Percentiles rank a stretch among this genome's conserved stretches.
Evolutionary conservation across 2,797 vertebrate species (phyloP).

Genomic region (Lophius americanus): DNA sequence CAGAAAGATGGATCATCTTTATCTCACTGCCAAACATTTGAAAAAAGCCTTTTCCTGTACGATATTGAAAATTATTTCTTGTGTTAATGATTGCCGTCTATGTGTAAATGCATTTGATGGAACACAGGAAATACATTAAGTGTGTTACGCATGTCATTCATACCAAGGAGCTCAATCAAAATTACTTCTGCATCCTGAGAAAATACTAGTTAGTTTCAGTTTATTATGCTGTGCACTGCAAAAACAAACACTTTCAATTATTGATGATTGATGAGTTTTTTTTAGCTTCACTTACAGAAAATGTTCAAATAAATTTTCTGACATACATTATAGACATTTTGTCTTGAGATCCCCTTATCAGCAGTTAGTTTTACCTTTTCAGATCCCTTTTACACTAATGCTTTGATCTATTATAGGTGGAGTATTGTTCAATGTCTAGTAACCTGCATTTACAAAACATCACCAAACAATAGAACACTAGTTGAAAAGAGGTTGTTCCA

Average conservation of each 20-base stretch:
- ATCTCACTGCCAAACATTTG: constrained; percentile 36
- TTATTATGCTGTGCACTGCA: no score
- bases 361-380: neutral
- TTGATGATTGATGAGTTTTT: neutral
- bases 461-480: neutral
- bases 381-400: neutral
- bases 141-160: no score
- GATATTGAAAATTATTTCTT: neutral
- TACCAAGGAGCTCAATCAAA: no score
- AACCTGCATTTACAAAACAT: constrained; percentile 5
- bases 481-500: neutral
- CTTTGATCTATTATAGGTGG: neutral
- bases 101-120: constrained; percentile 28
- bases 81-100: constrained; percentile 9
- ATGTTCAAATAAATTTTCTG: neutral
- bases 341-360: neutral
- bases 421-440: constrained; percentile 1
- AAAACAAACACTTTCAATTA: neutral
- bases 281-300: neutral
- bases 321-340: neutral
- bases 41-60: constrained; percentile 25
- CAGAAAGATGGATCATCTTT: constrained; percentile 43
- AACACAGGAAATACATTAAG: no score
- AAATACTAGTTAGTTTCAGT: no score
- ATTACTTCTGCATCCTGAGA: no score